Evolutionary conservation across 2,113 vertebrate genomes (phyloP).

Genomic region (Pygoscelis adeliae): DNA sequence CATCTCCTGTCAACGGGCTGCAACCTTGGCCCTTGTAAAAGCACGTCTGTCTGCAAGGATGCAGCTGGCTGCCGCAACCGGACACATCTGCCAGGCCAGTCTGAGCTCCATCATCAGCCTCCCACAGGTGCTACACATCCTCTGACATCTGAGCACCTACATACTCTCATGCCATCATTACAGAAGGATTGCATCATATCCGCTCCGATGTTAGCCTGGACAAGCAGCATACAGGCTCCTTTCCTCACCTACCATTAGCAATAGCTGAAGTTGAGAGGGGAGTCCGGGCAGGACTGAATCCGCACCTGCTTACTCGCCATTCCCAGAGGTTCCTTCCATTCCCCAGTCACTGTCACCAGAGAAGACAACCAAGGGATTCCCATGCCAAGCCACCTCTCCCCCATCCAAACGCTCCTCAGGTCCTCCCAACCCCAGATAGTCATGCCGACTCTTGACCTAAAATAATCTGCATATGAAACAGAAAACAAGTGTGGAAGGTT

Average conservation of each 20-base stretch:
- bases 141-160: neutral
- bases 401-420: neutral
- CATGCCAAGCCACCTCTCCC: neutral
- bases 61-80: neutral
- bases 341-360: neutral
- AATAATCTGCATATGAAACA: neutral
- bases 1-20: neutral
- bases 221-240: neutral
- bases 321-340: neutral
- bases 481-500: neutral
- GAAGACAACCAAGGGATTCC: neutral
- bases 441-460: neutral
- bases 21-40: neutral
- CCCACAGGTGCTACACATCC: neutral
- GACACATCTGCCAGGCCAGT: neutral
- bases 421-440: neutral
- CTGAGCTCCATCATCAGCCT: neutral
- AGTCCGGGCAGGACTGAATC: neutral
- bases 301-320: accelerated
- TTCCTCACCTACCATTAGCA: neutral
- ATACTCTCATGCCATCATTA: accelerated
- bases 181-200: neutral
- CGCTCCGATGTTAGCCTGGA: accelerated
- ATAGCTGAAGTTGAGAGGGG: neutral
- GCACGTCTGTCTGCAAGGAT: neutral